Conservation (phyloP, 2,888 invertebrate genomes). For the Cremastinae sp. region DNA sequence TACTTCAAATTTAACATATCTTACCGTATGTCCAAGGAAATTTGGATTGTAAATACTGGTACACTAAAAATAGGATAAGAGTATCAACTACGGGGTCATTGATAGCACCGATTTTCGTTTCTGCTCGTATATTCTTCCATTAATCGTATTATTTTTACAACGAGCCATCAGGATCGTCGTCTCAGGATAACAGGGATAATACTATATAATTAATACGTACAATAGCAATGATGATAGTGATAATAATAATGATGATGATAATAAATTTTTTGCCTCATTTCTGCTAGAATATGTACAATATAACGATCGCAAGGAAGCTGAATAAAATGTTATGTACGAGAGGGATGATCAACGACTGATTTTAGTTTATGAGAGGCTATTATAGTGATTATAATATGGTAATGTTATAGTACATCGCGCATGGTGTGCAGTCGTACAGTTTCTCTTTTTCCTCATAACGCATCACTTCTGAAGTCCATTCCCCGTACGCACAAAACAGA, state of each 20-base stretch:
- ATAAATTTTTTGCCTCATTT: conserved; percentile 14
- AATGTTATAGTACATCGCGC: conserved; percentile 33
- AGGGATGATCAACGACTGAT: conserved; percentile 46
- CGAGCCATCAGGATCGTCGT: too few relatives aligned
- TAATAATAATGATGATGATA: conserved; percentile 58
- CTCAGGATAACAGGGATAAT: conserved; percentile 72
- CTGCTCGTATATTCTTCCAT: conserved; percentile 59
- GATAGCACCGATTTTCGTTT: conserved; percentile 25
- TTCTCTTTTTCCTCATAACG: not conserved
- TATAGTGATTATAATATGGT: conserved; percentile 22
- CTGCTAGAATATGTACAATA: conserved; percentile 52
- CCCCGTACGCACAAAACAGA: conserved; percentile 27
- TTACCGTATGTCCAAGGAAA: too few relatives aligned
- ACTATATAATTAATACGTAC: conserved; percentile 66
- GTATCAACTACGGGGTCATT: too few relatives aligned
- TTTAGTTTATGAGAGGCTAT: conserved; percentile 31
- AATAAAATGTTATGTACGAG: conserved; percentile 37
- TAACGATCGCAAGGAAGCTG: conserved; percentile 51
- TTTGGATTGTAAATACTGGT: too few relatives aligned
- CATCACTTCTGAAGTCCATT: not conserved
- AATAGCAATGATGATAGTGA: conserved; percentile 65
- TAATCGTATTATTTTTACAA: conserved; percentile 30
- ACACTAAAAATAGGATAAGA: too few relatives aligned
- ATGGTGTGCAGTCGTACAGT: conserved; percentile 46
- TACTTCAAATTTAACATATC: too few relatives aligned